Evolutionary conservation across 2,888 invertebrate genomes (phyloP).

Genomic region (Temnothorax ravouxi): DNA sequence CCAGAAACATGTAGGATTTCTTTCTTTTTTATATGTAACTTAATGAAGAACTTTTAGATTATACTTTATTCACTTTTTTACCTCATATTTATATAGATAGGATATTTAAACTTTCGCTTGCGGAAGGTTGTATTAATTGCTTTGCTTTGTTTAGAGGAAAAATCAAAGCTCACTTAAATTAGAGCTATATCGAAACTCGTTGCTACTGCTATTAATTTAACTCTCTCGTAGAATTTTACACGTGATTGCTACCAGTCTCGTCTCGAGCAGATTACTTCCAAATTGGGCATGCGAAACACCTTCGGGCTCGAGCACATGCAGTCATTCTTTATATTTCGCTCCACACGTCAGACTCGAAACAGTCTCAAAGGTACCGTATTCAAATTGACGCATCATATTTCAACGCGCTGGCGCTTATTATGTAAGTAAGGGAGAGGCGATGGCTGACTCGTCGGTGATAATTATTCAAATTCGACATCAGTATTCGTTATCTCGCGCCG

Average conservation of each 20-base stretch:
- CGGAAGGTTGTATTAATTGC: not conserved
- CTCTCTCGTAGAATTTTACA: not conserved
- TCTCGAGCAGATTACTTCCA: not conserved
- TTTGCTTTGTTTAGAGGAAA: not conserved
- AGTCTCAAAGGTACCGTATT: constrained; percentile 53
- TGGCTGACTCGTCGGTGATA: constrained; percentile 59
- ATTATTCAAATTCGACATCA: constrained; percentile 75
- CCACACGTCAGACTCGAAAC: not conserved
- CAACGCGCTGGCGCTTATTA: constrained; percentile 57
- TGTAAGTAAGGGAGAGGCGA: constrained; percentile 50
- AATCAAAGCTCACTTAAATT: not conserved
- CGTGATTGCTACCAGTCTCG: not conserved
- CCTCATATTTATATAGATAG: not conserved
- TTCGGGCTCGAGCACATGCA: not conserved
- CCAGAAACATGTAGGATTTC: not conserved
- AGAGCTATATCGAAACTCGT: not conserved
- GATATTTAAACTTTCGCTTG: not conserved
- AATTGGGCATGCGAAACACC: not conserved
- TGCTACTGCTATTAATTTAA: not conserved
- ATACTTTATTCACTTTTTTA: not conserved
- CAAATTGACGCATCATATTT: constrained; percentile 64
- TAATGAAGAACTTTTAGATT: not conserved
- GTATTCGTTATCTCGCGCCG: constrained; percentile 67
- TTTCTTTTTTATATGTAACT: not conserved
- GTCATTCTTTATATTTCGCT: constrained; percentile 1